Percentiles rank a stretch among this genome's conserved stretches.
These are phyloP conservation scores for Acrocephalus kingi DNA, from an alignment of 2,113 vertebrate genomes.

Conservation along the genomic window DNA sequence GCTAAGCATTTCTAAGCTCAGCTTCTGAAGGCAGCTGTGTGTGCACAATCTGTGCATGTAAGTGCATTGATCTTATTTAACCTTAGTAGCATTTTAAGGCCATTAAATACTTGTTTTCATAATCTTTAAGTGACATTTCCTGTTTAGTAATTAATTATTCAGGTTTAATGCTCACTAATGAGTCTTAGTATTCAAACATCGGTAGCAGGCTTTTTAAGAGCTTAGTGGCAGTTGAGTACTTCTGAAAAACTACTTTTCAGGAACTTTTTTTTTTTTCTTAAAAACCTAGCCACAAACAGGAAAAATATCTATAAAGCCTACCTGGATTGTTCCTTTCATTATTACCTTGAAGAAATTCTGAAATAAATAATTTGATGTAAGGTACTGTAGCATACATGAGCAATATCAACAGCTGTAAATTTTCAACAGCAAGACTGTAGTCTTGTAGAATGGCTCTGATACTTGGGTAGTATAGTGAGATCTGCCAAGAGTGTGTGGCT, in stretches of 20 bases:
- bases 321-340: not conserved
- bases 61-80: not conserved
- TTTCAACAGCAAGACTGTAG: not conserved
- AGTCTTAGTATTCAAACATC: not conserved
- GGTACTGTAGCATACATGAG: not conserved
- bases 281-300: not conserved
- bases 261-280: not conserved
- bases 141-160: constrained; percentile 24
- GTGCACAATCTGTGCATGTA: not conserved
- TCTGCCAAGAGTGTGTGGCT: not conserved
- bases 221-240: not conserved
- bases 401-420: not conserved
- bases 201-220: not conserved
- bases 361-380: not conserved
- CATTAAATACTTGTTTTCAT: not conserved
- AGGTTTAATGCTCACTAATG: not conserved
- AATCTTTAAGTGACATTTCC: not conserved
- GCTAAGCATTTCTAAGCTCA: not conserved
- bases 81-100: not conserved
- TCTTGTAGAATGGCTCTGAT: not conserved
- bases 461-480: not conserved
- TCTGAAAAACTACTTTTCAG: not conserved
- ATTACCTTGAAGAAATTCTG: not conserved
- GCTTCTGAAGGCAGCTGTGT: not conserved
- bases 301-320: rapidly evolving